These are phyloP conservation scores for Phaenicophaeus curvirostris DNA, from an alignment of 2,797 vertebrate genomes.

Conservation along the genomic window DNA sequence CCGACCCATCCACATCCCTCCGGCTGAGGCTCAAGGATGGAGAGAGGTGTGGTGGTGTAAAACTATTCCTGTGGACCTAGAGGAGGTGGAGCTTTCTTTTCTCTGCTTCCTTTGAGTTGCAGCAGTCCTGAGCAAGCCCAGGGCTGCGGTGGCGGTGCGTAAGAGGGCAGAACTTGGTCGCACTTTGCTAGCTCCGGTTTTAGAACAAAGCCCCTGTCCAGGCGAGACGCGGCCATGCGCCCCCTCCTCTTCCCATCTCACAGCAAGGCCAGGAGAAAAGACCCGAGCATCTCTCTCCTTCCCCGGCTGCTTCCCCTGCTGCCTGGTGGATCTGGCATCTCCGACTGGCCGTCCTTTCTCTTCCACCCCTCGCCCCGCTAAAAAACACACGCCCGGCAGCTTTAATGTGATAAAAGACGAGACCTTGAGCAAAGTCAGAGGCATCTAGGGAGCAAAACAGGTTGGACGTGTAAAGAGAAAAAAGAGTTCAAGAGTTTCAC, in stretches of 20 bases:
- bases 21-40: neutral
- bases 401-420: neutral
- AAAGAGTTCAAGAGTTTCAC: constrained; percentile 78
- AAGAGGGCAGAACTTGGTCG: neutral
- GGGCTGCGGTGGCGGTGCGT: rapidly evolving
- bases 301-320: neutral
- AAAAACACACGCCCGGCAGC: neutral
- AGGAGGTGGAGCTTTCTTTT: neutral
- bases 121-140: neutral
- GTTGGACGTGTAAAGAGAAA: constrained; percentile 56
- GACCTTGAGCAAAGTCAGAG: constrained; percentile 32
- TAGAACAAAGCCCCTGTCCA: neutral
- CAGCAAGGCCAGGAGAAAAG: neutral
- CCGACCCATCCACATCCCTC: neutral
- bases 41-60: rapidly evolving
- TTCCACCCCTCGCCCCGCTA: neutral
- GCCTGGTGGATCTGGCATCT: neutral
- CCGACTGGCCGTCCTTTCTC: neutral
- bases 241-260: neutral
- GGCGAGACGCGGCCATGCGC: neutral
- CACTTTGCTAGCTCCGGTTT: neutral
- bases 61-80: neutral
- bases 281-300: neutral
- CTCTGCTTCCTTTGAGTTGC: neutral
- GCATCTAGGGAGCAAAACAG: neutral